Evolutionary conservation across 2,888 invertebrate species (phyloP).

Genomic region (Orgyia antiqua): DNA sequence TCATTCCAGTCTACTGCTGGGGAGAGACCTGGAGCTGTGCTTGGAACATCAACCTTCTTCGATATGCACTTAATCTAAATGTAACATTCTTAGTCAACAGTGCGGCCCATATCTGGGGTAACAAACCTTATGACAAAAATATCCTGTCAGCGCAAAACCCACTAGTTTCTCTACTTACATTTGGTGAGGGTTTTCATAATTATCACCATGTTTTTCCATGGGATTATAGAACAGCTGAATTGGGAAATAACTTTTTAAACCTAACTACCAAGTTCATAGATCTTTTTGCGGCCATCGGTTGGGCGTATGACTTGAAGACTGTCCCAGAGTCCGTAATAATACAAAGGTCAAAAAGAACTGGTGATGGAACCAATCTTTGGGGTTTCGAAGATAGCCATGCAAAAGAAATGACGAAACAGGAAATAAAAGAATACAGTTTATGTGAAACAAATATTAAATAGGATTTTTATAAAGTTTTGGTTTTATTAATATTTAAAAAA

Average conservation of each 20-base stretch:
- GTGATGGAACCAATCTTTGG: conserved; percentile 40
- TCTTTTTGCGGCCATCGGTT: conserved; percentile 43
- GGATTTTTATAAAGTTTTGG: too few relatives aligned
- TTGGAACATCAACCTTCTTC: conserved; percentile 62
- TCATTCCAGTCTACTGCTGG: conserved; percentile 79
- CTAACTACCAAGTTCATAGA: conserved; percentile 41
- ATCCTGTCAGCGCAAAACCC: conserved; percentile 36
- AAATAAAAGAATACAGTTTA: conserved; percentile 7
- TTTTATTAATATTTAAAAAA: too few relatives aligned
- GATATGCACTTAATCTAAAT: conserved; percentile 78
- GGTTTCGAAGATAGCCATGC: conserved; percentile 18
- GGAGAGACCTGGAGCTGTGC: conserved; percentile 66
- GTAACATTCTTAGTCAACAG: conserved; percentile 83
- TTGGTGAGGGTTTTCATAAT: conserved; percentile 52
- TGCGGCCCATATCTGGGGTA: conserved; percentile 76
- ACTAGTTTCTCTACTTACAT: conserved; percentile 21
- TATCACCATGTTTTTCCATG: conserved; percentile 48
- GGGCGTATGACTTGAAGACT: conserved; percentile 47
- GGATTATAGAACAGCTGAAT: conserved; percentile 48
- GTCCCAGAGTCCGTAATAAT: conserved; percentile 29
- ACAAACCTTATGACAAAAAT: conserved; percentile 58
- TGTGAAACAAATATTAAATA: too few relatives aligned
- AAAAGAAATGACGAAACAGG: conserved; percentile 11
- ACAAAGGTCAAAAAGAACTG: conserved; percentile 31
- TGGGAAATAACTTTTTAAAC: conserved; percentile 42